These are phyloP conservation scores for Coluber constrictor DNA, from an alignment of 2,797 vertebrate species.

Conservation along the genomic window DNA sequence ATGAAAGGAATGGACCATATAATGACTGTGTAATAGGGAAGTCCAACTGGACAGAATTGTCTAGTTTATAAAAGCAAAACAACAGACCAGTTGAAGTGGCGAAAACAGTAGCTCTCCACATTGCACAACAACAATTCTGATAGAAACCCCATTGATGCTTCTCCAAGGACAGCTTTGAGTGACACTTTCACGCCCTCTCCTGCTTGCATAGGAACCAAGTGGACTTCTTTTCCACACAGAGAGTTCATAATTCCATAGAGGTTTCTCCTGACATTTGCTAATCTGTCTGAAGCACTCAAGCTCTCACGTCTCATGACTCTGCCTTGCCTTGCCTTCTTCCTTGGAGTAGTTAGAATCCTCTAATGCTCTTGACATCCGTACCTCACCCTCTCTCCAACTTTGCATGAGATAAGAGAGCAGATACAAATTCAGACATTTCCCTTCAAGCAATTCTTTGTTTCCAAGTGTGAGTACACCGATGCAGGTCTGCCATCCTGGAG, in stretches of 20 bases:
- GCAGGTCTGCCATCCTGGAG: neutral
- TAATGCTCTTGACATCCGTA: neutral
- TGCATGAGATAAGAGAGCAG: neutral
- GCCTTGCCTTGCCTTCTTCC: neutral
- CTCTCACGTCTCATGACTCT: neutral
- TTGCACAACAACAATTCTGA: neutral
- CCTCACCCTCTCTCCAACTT: neutral
- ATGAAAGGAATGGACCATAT: neutral
- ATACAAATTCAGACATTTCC: neutral
- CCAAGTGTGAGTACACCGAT: neutral
- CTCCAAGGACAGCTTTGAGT: neutral
- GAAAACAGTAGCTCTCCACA: neutral
- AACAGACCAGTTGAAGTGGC: neutral
- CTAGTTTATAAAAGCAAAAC: neutral
- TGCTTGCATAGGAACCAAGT: conserved; percentile 13
- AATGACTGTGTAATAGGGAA: neutral
- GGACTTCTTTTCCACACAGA: neutral
- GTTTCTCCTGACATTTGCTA: neutral
- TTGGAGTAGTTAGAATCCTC: neutral
- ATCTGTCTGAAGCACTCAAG: neutral
- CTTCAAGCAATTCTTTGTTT: neutral
- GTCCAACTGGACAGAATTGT: neutral
- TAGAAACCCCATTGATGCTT: neutral
- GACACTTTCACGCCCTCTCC: neutral
- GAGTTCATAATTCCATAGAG: conserved; percentile 10